A percentile compares a stretch with the other conserved stretches of the same genome.
phyloP scores from a whole-genome alignment of 2,797 vertebrate species.

The Pelodytes ibericus region DNA sequence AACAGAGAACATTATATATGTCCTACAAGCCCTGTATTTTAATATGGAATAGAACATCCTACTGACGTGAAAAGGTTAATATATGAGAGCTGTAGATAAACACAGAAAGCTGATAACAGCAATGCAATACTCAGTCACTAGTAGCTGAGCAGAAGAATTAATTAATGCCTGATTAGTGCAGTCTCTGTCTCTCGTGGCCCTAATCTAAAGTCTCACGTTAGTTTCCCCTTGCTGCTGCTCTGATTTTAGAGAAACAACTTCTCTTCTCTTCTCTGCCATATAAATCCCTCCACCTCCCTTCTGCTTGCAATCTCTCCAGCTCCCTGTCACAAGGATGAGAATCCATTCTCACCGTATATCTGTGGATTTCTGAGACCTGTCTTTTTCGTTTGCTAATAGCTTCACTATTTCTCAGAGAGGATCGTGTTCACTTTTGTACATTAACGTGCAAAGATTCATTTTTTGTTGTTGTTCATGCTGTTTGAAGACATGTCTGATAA shows the following conservation, averaged over 20 bases:
- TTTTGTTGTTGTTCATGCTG: constrained; percentile 8
- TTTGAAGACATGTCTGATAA: constrained; percentile 40
- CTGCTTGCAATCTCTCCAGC: constrained; percentile 14
- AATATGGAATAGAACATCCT: too few species aligned
- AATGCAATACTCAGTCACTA: too few species aligned
- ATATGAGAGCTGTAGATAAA: too few species aligned
- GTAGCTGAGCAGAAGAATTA: too few species aligned
- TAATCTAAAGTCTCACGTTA: background rate
- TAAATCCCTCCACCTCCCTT: background rate
- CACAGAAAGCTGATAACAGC: too few species aligned
- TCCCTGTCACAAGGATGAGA: constrained; percentile 27
- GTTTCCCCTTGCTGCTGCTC: background rate
- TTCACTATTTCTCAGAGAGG: constrained; percentile 31
- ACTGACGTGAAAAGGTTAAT: too few species aligned
- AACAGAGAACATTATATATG: too few species aligned
- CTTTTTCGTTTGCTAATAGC: constrained; percentile 33
- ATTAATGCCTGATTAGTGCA: too few species aligned
- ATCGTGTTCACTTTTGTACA: constrained; percentile 26
- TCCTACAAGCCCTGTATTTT: too few species aligned
- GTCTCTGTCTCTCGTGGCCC: too few species aligned
- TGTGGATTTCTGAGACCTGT: constrained; percentile 32
- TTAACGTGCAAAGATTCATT: constrained; percentile 22
- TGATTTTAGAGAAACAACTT: constrained; percentile 2
- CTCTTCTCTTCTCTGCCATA: constrained; percentile 14
- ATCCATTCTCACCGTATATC: constrained; percentile 42